Percentiles rank a stretch among this genome's conserved stretches.
These are phyloP conservation scores for Squalus acanthias DNA, from an alignment of 2,797 vertebrate species.

Conservation along the genomic window DNA sequence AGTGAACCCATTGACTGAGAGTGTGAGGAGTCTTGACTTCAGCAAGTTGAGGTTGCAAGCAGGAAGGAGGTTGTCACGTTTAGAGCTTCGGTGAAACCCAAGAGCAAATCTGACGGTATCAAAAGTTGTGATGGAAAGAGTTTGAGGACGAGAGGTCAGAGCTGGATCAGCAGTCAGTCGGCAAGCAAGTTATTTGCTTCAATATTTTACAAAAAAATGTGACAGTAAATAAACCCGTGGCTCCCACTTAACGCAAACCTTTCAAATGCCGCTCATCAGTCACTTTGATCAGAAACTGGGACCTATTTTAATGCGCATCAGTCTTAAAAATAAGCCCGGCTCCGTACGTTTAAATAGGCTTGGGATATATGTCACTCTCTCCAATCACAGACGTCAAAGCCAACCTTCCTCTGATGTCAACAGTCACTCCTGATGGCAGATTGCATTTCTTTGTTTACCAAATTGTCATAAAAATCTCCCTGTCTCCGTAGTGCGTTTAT, in stretches of 20 bases:
- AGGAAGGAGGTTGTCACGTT: background rate
- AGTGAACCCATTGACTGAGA: background rate
- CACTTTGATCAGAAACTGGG: background rate
- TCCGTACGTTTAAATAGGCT: background rate
- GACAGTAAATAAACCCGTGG: background rate
- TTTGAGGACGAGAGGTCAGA: background rate
- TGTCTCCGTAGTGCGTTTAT: background rate
- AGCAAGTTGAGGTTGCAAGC: too few relatives aligned
- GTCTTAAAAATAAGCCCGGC: background rate
- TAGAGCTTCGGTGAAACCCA: background rate
- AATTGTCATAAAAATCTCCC: background rate
- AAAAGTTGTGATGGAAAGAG: background rate
- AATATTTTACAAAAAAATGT: too few relatives aligned
- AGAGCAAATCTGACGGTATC: background rate
- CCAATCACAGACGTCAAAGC: background rate
- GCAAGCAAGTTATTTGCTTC: background rate
- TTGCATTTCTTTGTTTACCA: slow-evolving; percentile 23
- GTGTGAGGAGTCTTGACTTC: background rate
- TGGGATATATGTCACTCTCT: background rate
- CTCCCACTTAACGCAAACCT: background rate
- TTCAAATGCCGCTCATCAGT: background rate
- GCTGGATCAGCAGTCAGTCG: background rate
- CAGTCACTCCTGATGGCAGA: slow-evolving; percentile 9
- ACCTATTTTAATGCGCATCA: background rate
- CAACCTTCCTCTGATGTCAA: background rate